Conservation (phyloP, 1,140 invertebrate species). For the Andricus grossulariae region DNA sequence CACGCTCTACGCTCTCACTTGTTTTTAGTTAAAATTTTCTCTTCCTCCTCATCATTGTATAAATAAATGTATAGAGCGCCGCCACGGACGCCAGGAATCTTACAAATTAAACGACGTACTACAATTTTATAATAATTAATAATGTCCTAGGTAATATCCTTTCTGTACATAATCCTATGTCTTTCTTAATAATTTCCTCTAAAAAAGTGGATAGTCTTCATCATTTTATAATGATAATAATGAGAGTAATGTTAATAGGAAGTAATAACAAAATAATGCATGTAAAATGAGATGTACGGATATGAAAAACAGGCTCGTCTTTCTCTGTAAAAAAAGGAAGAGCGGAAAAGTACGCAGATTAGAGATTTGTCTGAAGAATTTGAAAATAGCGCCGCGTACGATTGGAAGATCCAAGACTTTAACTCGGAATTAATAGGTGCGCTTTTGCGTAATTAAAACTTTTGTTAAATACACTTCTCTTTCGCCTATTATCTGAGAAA, state of each 20-base stretch:
- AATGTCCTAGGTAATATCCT: constrained; percentile 71
- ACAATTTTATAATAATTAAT: constrained; percentile 64
- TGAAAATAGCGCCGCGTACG: not conserved
- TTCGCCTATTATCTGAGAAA: constrained; percentile 43
- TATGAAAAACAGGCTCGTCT: constrained; percentile 47
- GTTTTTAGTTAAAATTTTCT: constrained; percentile 42
- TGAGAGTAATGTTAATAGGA: constrained; percentile 72
- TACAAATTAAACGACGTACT: constrained; percentile 56
- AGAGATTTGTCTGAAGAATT: not conserved
- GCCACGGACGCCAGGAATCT: constrained; percentile 43
- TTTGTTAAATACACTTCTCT: constrained; percentile 16
- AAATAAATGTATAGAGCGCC: constrained; percentile 54
- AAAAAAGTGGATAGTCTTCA: constrained; percentile 66
- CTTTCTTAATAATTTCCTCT: constrained; percentile 65
- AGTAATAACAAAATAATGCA: constrained; percentile 70
- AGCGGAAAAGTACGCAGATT: constrained; percentile 34
- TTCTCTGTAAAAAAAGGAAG: constrained; percentile 46
- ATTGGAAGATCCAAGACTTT: not conserved
- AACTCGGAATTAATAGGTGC: not conserved
- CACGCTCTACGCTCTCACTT: constrained; percentile 67
- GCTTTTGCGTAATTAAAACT: too few relatives aligned
- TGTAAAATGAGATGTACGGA: constrained; percentile 61
- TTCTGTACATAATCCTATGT: constrained; percentile 75
- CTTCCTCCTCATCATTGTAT: constrained; percentile 61
- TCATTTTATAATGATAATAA: constrained; percentile 70